Percentiles rank a stretch among this genome's conserved stretches.
phyloP scores from a whole-genome alignment of 2,888 invertebrate species.

The Maniola hyperantus region DNA sequence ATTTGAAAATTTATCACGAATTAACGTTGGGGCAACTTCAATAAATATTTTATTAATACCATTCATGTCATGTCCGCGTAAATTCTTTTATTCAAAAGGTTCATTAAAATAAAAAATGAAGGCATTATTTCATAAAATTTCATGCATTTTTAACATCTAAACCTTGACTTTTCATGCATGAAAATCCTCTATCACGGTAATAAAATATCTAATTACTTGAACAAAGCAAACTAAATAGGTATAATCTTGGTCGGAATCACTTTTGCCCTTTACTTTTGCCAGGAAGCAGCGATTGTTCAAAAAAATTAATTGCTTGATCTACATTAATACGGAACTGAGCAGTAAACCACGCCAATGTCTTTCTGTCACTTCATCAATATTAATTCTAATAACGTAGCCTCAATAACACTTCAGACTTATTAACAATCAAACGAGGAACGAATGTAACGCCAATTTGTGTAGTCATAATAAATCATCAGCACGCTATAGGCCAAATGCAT shows the following conservation, averaged over 20 bases:
- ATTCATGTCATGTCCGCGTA: background rate
- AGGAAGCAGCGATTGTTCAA: slow-evolving; percentile 54
- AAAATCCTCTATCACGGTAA: slow-evolving; percentile 25
- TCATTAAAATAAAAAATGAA: background rate
- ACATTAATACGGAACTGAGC: slow-evolving; percentile 28
- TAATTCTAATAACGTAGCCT: slow-evolving; percentile 17
- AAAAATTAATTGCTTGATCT: slow-evolving; percentile 46
- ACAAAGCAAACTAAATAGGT: slow-evolving; percentile 46
- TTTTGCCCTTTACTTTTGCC: slow-evolving; percentile 52
- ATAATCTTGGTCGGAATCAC: slow-evolving; percentile 53
- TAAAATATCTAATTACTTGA: slow-evolving; percentile 27
- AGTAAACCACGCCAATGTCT: slow-evolving; percentile 15
- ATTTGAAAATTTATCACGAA: too few relatives aligned
- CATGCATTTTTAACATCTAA: slow-evolving; percentile 9
- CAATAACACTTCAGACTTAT: slow-evolving; percentile 11
- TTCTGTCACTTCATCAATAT: slow-evolving; percentile 4
- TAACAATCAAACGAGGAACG: slow-evolving; percentile 16
- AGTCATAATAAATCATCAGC: slow-evolving; percentile 21
- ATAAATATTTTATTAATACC: too few relatives aligned
- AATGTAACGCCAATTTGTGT: slow-evolving; percentile 12
- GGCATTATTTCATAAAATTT: slow-evolving; percentile 5
- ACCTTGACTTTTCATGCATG: slow-evolving; percentile 47
- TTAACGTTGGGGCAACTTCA: too few relatives aligned
- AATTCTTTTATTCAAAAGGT: background rate
- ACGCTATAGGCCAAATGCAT: slow-evolving; percentile 17